Evolutionary conservation across 2,113 vertebrate species (phyloP).

Genomic region (Poicephalus meyeri): DNA sequence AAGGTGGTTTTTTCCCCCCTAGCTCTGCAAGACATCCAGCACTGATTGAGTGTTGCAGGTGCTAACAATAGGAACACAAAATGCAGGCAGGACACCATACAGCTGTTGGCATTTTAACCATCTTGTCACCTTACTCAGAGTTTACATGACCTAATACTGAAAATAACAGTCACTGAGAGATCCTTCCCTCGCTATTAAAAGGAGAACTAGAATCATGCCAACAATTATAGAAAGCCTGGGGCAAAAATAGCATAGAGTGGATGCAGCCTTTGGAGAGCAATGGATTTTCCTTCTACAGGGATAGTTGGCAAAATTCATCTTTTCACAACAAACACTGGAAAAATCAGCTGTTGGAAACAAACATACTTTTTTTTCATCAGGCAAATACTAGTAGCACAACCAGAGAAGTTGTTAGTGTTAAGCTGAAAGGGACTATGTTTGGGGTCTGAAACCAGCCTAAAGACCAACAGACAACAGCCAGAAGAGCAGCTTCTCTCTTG

Average conservation of each 20-base stretch:
- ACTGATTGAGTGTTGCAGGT: background rate
- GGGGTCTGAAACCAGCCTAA: background rate
- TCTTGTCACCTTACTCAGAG: background rate
- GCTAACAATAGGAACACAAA: background rate
- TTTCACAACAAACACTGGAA: background rate
- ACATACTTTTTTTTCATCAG: background rate
- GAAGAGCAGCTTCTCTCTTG: background rate
- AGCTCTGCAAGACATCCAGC: background rate
- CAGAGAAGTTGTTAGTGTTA: background rate
- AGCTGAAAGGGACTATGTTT: background rate
- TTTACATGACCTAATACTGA: background rate
- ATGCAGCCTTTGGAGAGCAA: background rate
- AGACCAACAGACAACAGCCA: background rate
- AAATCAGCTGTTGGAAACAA: background rate
- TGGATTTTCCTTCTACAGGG: background rate
- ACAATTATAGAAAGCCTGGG: background rate
- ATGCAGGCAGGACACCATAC: background rate
- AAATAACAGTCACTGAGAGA: background rate
- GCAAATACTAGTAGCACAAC: background rate
- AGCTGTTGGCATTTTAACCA: constrained; percentile 1
- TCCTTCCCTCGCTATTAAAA: background rate
- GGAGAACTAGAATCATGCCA: background rate
- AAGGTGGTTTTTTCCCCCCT: background rate
- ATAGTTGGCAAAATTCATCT: background rate
- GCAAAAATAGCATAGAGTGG: background rate